phyloP scores from a whole-genome alignment of 2,797 vertebrate genomes.

The Amniataba percoides region DNA sequence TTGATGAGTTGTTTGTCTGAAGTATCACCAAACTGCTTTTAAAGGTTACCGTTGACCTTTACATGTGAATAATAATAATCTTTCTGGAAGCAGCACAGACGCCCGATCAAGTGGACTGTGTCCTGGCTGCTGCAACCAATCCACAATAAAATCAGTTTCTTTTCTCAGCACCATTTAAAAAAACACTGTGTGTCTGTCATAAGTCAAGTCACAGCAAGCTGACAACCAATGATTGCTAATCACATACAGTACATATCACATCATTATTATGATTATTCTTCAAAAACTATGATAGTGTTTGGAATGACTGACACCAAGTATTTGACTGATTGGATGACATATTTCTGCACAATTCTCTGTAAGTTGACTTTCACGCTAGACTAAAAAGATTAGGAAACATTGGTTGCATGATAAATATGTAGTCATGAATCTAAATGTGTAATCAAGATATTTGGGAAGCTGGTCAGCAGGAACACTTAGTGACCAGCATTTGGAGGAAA shows the following conservation, averaged over 20 bases:
- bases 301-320: neutral
- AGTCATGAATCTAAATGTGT: neutral
- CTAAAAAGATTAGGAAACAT: neutral
- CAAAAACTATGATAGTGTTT: neutral
- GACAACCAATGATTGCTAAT: neutral
- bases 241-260: neutral
- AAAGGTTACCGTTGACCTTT: neutral
- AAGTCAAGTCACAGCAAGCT: no score
- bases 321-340: neutral
- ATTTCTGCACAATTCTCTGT: neutral
- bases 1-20: neutral
- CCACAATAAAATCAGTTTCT: neutral
- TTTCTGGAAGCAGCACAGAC: neutral
- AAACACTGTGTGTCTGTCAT: neutral
- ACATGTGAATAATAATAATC: conserved; percentile 6
- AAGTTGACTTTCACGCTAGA: neutral
- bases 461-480: neutral
- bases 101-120: neutral
- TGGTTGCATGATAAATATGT: neutral
- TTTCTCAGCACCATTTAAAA: neutral
- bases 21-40: neutral
- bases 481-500: neutral
- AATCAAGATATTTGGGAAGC: neutral
- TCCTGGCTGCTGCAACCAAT: neutral
- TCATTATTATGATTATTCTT: neutral